phyloP scores from a whole-genome alignment of 1,140 invertebrate species.

The Geopemphigus sp. region DNA sequence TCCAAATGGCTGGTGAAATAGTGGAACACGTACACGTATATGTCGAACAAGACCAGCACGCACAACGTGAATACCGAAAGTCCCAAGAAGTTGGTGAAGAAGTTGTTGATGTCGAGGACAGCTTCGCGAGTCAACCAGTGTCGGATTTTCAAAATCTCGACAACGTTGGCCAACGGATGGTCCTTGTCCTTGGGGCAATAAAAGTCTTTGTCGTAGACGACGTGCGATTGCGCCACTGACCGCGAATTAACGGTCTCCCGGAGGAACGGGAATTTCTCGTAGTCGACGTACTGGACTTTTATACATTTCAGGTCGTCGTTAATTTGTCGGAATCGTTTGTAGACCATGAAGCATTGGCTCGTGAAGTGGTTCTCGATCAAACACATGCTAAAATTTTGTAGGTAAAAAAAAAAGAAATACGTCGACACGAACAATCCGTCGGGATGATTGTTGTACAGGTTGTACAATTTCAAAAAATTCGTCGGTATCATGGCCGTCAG shows the following conservation, averaged over 20 bases:
- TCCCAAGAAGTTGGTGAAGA: not conserved
- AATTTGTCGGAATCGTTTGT: not conserved
- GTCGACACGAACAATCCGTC: not conserved
- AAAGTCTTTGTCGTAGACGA: slow-evolving; percentile 17
- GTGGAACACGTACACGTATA: not conserved
- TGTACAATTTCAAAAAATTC: not conserved
- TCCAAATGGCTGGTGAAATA: not conserved
- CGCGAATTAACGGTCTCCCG: too few species aligned
- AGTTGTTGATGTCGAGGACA: not conserved
- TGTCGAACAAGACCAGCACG: not conserved
- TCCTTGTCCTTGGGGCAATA: not conserved
- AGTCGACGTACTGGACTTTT: not conserved
- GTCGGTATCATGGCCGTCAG: not conserved
- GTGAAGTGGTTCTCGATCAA: not conserved
- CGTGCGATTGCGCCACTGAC: not conserved
- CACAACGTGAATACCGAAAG: not conserved
- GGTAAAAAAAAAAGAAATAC: not conserved
- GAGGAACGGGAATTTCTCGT: not conserved
- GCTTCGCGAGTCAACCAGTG: slow-evolving; percentile 1
- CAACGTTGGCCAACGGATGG: not conserved
- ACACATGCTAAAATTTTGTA: slow-evolving; percentile 2
- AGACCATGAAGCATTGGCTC: not conserved
- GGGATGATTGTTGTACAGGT: not conserved
- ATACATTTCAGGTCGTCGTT: not conserved
- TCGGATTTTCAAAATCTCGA: slow-evolving; percentile 10